Conservation (phyloP, 2,888 invertebrate genomes). For the Platypus cylindrus region DNA sequence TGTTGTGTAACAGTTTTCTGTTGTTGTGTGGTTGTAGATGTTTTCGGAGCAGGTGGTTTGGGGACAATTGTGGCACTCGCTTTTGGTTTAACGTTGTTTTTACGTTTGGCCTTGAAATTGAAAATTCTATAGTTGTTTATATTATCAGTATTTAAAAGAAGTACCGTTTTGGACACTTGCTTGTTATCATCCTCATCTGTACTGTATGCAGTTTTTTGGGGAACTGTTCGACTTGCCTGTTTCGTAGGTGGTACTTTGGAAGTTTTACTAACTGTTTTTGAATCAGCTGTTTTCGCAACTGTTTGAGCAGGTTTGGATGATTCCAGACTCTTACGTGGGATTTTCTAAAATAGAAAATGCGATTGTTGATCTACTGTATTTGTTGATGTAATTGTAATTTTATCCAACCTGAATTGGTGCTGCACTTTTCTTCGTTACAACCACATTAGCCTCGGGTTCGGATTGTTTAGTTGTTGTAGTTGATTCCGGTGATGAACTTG, state of each 20-base stretch:
- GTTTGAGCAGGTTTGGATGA: conserved; percentile 13
- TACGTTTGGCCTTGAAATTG: conserved; percentile 34
- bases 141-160: conserved; percentile 27
- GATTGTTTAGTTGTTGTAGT: conserved; percentile 27
- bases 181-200: conserved; percentile 30
- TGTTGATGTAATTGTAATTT: no score
- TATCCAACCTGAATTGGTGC: conserved; percentile 22
- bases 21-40: conserved; percentile 17
- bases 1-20: conserved; percentile 18
- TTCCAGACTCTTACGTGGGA: conserved; percentile 28
- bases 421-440: conserved; percentile 27
- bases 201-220: conserved; percentile 20
- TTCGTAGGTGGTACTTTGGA: conserved; percentile 17
- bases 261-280: conserved; percentile 18
- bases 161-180: conserved; percentile 13
- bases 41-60: conserved; percentile 32
- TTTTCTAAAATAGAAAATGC: conserved; percentile 19
- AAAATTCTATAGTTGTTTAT: conserved; percentile 24
- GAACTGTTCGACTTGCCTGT: conserved; percentile 16
- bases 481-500: conserved; percentile 43
- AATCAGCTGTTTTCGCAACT: conserved; percentile 13
- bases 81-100: conserved; percentile 49
- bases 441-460: no score
- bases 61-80: conserved; percentile 48
- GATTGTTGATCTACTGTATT: no score